Percentiles rank a stretch among this genome's conserved stretches.
These are phyloP conservation scores for Onychostruthus taczanowskii DNA, from an alignment of 2,113 vertebrate genomes.

Conservation along the genomic window DNA sequence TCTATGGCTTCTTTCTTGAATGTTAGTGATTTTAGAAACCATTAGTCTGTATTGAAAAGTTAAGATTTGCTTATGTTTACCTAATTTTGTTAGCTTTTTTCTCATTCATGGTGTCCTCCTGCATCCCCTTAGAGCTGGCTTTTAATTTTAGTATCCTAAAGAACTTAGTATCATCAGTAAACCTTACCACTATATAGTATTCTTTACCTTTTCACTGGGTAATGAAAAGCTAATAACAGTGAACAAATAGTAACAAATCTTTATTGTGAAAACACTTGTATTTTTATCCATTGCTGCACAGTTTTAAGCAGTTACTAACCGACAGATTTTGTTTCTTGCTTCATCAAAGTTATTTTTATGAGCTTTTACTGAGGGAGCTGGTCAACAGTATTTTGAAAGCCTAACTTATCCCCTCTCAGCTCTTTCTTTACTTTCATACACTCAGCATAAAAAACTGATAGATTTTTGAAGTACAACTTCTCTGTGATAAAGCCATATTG, in stretches of 20 bases:
- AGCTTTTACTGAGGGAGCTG: background rate
- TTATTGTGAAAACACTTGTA: background rate
- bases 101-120: background rate
- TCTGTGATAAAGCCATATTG: background rate
- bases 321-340: background rate
- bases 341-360: background rate
- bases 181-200: background rate
- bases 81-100: background rate
- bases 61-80: background rate
- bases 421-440: background rate
- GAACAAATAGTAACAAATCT: background rate
- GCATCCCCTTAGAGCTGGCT: background rate
- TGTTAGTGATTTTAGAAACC: background rate
- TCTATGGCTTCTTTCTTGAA: background rate
- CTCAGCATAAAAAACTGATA: background rate
- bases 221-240: background rate
- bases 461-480: background rate
- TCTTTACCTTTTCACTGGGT: background rate
- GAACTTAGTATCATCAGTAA: background rate
- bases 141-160: background rate
- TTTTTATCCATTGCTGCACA: background rate
- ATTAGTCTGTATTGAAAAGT: background rate
- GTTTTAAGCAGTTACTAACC: background rate
- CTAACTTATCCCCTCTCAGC: background rate
- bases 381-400: background rate